Percentiles rank a stretch among this genome's conserved stretches.
These are phyloP conservation scores for Bubo bubo DNA, from an alignment of 2,113 vertebrate genomes.

Conservation along the genomic window DNA sequence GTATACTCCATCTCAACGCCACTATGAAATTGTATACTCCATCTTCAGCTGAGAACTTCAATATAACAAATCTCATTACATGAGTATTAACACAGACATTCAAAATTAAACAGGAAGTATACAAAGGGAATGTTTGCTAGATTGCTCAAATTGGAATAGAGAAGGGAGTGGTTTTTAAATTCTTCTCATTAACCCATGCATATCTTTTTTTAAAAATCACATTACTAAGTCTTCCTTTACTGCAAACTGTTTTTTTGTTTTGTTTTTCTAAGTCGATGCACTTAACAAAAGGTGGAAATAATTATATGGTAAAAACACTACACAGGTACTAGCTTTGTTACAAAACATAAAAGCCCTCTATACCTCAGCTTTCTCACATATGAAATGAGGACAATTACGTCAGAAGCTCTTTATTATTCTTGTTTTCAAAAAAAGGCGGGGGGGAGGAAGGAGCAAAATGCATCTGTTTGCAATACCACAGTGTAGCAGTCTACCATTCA, in stretches of 20 bases:
- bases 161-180: slow-evolving; percentile 66
- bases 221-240: not conserved
- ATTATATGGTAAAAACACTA: not conserved
- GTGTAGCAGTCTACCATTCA: not conserved
- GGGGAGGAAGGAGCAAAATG: not conserved
- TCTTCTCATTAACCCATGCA: slow-evolving; percentile 63
- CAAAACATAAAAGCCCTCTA: not conserved
- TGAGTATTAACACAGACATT: slow-evolving; percentile 28
- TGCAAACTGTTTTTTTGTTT: not conserved
- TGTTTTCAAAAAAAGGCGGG: not conserved
- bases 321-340: not conserved
- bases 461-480: not conserved
- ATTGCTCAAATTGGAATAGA: slow-evolving; percentile 60
- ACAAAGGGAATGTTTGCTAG: slow-evolving; percentile 60
- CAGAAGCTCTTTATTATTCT: not conserved
- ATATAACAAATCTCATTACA: slow-evolving; percentile 36
- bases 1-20: not conserved
- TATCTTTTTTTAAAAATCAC: slow-evolving; percentile 21
- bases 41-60: slow-evolving; percentile 11
- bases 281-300: not conserved
- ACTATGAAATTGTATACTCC: not conserved
- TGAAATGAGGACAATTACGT: not conserved
- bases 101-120: slow-evolving; percentile 67
- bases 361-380: slow-evolving; percentile 2
- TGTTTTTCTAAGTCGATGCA: not conserved